Evolutionary conservation across 1,140 invertebrate species (phyloP).

Genomic region (Drosophila orosa): DNA sequence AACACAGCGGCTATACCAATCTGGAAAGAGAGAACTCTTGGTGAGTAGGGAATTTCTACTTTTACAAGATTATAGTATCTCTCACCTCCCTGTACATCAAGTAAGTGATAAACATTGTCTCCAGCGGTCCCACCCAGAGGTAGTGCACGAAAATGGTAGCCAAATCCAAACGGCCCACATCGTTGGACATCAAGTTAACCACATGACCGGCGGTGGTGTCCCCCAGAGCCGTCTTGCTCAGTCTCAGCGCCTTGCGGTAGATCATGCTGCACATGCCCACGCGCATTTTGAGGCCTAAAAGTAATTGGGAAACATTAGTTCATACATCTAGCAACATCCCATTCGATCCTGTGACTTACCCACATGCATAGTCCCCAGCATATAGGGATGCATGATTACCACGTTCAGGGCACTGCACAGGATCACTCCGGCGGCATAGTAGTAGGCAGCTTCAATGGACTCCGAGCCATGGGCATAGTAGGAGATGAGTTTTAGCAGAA

Average conservation of each 20-base stretch:
- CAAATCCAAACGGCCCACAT: constrained; percentile 90
- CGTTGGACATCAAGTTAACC: constrained; percentile 96
- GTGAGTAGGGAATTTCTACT: neutral
- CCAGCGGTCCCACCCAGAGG: constrained; percentile 92
- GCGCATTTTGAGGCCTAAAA: constrained; percentile 88
- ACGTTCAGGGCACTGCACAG: constrained; percentile 89
- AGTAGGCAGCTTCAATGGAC: constrained; percentile 86
- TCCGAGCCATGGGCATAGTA: constrained; percentile 85
- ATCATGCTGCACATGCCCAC: constrained; percentile 91
- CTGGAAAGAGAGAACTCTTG: constrained; percentile 49
- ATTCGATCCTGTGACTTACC: constrained; percentile 81
- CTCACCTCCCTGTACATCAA: constrained; percentile 89
- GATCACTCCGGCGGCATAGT: constrained; percentile 88
- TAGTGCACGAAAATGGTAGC: constrained; percentile 89
- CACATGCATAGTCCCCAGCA: constrained; percentile 90
- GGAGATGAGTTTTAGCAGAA: constrained; percentile 89
- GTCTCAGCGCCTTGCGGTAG: constrained; percentile 90
- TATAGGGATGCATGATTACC: constrained; percentile 91
- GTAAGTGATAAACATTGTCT: constrained; percentile 90
- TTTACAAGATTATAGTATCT: neutral
- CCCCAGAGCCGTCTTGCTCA: constrained; percentile 89
- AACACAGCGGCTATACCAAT: constrained; percentile 90
- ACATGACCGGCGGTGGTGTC: constrained; percentile 94
- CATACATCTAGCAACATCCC: neutral
- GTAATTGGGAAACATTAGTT: neutral